phyloP scores from a whole-genome alignment of 2,113 vertebrate species.

The Amblyornis subalaris region DNA sequence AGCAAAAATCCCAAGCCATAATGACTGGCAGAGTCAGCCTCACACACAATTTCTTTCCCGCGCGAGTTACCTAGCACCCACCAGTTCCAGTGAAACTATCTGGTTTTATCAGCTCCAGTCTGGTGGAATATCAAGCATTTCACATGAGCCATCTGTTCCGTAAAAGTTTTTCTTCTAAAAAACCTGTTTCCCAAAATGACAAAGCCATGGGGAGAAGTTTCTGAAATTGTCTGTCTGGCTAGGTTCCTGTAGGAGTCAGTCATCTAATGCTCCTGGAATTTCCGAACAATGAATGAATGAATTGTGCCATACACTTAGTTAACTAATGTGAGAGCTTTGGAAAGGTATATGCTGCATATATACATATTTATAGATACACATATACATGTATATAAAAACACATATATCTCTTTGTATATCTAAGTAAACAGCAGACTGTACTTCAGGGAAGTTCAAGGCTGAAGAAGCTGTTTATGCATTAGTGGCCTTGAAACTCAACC shows the following conservation, averaged over 20 bases:
- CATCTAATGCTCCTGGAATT: constrained; percentile 20
- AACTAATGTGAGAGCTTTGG: background rate
- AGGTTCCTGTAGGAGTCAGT: background rate
- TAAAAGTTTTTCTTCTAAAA: background rate
- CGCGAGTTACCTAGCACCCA: background rate
- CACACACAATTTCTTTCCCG: background rate
- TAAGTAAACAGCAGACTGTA: background rate
- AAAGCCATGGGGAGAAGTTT: background rate
- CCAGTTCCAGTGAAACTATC: background rate
- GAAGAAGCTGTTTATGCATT: background rate
- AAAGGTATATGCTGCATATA: background rate
- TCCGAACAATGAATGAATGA: constrained; percentile 10
- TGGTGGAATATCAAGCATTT: constrained; percentile 25
- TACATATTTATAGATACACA: background rate
- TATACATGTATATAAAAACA: background rate
- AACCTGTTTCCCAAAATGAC: background rate
- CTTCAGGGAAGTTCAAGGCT: background rate
- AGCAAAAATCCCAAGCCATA: background rate
- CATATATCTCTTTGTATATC: background rate
- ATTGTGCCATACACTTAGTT: background rate
- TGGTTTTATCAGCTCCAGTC: background rate
- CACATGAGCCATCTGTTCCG: constrained; percentile 11
- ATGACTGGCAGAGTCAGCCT: background rate
- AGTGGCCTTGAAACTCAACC: background rate
- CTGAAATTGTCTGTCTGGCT: background rate